A percentile compares a stretch with the other conserved stretches of the same genome.
These are phyloP conservation scores for Camponotus vicinus DNA, from an alignment of 1,140 invertebrate genomes.

Conservation along the genomic window DNA sequence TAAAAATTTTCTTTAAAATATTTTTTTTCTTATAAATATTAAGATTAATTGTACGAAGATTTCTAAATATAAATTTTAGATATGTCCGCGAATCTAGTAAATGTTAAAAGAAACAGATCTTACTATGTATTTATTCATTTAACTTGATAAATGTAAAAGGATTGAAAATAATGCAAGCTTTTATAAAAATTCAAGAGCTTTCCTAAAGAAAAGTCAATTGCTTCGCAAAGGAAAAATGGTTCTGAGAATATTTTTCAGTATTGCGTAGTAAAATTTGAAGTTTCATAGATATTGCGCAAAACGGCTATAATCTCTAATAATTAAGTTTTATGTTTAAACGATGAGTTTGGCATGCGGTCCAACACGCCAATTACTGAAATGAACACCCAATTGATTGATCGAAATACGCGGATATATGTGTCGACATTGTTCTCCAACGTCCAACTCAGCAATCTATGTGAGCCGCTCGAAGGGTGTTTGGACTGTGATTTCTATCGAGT, in stretches of 20 bases:
- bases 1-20: neutral
- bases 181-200: neutral
- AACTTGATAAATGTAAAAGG: conserved; percentile 17
- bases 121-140: conserved; percentile 46
- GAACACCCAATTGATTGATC: conserved; percentile 61
- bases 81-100: neutral
- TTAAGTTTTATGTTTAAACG: conserved; percentile 42
- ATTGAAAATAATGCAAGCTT: conserved; percentile 20
- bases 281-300: conserved; percentile 1
- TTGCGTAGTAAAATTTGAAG: neutral
- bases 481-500: conserved; percentile 54
- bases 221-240: neutral
- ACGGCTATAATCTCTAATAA: conserved; percentile 34
- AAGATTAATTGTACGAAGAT: neutral
- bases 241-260: neutral
- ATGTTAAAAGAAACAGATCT: neutral
- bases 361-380: conserved; percentile 55
- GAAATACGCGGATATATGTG: conserved; percentile 52
- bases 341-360: conserved; percentile 27
- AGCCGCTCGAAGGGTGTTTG: conserved; percentile 37
- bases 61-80: neutral
- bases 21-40: neutral
- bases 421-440: conserved; percentile 47
- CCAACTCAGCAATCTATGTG: conserved; percentile 32
- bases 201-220: conserved; percentile 15